A percentile compares a stretch with the other conserved stretches of the same genome.
Evolutionary conservation across 1,140 invertebrate genomes (phyloP).

Genomic region (Aethina tumida): DNA sequence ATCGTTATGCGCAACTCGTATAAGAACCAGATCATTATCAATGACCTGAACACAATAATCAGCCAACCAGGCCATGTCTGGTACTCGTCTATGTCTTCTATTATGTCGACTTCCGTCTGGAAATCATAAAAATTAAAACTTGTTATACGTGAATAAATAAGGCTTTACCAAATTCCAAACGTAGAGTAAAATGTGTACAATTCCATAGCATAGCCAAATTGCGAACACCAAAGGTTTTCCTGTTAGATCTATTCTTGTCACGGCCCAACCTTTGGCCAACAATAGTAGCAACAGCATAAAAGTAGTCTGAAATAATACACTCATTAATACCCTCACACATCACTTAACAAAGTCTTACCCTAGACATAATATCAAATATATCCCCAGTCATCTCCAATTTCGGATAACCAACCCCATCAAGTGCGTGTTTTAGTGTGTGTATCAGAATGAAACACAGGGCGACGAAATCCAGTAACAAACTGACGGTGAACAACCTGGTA

Average conservation of each 20-base stretch:
- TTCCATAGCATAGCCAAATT: conserved; percentile 85
- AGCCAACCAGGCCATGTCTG: conserved; percentile 95
- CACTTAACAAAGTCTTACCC: conserved; percentile 42
- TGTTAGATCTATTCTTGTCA: conserved; percentile 78
- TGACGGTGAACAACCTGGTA: conserved; percentile 82
- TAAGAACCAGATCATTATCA: conserved; percentile 93
- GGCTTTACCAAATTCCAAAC: conserved; percentile 89
- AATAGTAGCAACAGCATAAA: conserved; percentile 92
- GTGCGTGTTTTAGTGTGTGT: conserved; percentile 82
- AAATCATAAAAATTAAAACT: conserved; percentile 25
- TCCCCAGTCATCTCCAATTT: conserved; percentile 76
- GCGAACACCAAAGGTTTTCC: conserved; percentile 79
- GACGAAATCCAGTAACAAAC: conserved; percentile 74
- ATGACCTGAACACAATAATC: conserved; percentile 73
- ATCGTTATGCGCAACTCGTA: conserved; percentile 86
- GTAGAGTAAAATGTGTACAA: conserved; percentile 85
- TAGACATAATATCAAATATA: conserved; percentile 81
- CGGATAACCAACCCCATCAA: conserved; percentile 77
- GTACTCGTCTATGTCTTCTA: conserved; percentile 93
- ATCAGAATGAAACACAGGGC: conserved; percentile 77
- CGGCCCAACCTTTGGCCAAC: conserved; percentile 94
- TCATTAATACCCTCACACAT: no score
- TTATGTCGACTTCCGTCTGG: conserved; percentile 89
- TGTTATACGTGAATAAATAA: neutral
- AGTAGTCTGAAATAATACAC: conserved; percentile 56